Conservation (phyloP, 2,888 invertebrate species). For the Cecidostiba fungosa region DNA sequence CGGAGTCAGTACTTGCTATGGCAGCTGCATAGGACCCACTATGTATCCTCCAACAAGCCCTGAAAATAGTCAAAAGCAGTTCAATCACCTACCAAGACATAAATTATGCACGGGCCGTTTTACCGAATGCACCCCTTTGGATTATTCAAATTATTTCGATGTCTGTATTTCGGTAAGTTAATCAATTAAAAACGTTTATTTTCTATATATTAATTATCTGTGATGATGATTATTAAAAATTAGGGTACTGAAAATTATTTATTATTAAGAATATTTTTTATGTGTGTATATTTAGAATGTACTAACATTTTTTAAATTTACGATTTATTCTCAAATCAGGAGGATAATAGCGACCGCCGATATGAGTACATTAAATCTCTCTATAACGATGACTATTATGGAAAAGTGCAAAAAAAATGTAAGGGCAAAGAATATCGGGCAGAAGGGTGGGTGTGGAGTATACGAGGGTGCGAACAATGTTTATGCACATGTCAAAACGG, state of each 20-base stretch:
- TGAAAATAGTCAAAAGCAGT: conserved; percentile 77
- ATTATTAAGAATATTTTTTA: not conserved
- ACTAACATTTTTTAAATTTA: not conserved
- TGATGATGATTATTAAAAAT: too few species aligned
- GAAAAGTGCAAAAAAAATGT: conserved; percentile 79
- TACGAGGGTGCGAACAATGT: conserved; percentile 84
- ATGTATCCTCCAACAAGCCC: not conserved
- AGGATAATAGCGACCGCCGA: conserved; percentile 83
- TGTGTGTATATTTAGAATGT: not conserved
- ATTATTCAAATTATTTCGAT: too few species aligned
- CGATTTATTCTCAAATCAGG: conserved; percentile 60
- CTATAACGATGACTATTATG: conserved; percentile 87
- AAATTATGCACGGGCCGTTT: too few species aligned
- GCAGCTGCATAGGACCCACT: not conserved
- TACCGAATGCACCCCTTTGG: too few species aligned
- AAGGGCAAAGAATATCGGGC: conserved; percentile 47
- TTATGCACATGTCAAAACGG: conserved; percentile 92
- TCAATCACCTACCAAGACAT: not conserved
- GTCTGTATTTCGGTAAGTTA: too few species aligned
- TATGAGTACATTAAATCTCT: conserved; percentile 91
- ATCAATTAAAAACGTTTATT: too few species aligned
- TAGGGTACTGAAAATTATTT: too few species aligned
- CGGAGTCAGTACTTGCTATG: not conserved
- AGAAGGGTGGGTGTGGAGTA: not conserved
- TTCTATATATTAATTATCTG: too few species aligned